These are phyloP conservation scores for Yponomeuta evonymella DNA, from an alignment of 2,888 invertebrate genomes.

Conservation along the genomic window DNA sequence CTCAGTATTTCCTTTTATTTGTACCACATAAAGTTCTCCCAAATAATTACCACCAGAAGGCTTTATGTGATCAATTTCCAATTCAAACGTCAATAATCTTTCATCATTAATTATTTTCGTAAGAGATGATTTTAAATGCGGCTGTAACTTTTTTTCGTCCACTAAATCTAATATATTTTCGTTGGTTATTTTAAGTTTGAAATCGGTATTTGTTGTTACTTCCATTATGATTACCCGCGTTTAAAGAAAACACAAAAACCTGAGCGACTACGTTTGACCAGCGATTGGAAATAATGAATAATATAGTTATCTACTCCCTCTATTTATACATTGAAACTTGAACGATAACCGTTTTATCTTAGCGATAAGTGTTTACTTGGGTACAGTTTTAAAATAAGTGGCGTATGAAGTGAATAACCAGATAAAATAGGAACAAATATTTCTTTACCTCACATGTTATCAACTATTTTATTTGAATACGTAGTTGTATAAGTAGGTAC, in stretches of 20 bases:
- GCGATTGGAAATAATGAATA: not conserved
- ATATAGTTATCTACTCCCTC: too few species aligned
- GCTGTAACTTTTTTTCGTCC: not conserved
- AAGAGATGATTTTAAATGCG: not conserved
- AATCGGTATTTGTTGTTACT: not conserved
- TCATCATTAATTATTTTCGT: constrained; percentile 10
- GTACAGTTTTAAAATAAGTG: too few species aligned
- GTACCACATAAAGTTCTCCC: constrained; percentile 27
- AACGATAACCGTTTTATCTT: too few species aligned
- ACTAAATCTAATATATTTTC: not conserved
- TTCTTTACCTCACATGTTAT: too few species aligned
- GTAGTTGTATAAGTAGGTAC: too few species aligned
- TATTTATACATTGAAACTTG: too few species aligned
- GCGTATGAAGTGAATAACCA: too few species aligned
- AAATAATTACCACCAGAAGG: constrained; percentile 17
- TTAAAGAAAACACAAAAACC: not conserved
- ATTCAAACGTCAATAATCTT: constrained; percentile 1
- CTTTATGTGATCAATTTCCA: constrained; percentile 12
- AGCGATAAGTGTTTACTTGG: too few species aligned
- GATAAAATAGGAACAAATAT: too few species aligned
- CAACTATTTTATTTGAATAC: too few species aligned
- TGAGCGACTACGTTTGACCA: not conserved
- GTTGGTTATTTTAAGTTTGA: not conserved
- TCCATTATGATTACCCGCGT: not conserved
- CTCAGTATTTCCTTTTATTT: constrained; percentile 16